Percentiles rank a stretch among this genome's conserved stretches.
Evolutionary conservation across 1,140 invertebrate species (phyloP).

Genomic region (Mylabris phalerata): DNA sequence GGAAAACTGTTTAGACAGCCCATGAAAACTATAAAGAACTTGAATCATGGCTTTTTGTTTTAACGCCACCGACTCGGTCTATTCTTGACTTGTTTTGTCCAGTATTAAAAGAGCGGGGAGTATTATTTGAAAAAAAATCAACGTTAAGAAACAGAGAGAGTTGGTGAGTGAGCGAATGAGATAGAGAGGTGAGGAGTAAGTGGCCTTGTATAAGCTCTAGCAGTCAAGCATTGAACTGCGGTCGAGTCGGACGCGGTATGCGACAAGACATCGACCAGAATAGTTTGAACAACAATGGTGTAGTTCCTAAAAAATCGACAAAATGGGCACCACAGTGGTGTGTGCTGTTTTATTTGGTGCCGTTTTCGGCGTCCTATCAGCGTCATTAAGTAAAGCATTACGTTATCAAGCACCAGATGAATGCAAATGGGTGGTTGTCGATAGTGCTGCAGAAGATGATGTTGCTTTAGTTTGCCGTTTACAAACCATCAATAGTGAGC

Average conservation of each 20-base stretch:
- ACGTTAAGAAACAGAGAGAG: not conserved
- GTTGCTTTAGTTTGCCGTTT: constrained; percentile 74
- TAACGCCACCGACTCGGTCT: constrained; percentile 28
- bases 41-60: constrained; percentile 25
- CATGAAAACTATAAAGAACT: too few relatives aligned
- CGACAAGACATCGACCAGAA: constrained; percentile 22
- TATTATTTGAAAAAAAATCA: constrained; percentile 1
- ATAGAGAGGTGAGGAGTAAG: constrained; percentile 26
- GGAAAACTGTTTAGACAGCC: constrained; percentile 31
- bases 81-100: constrained; percentile 23
- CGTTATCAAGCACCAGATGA: constrained; percentile 78
- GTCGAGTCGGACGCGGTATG: constrained; percentile 33
- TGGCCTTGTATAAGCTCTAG: constrained; percentile 35
- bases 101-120: constrained; percentile 13
- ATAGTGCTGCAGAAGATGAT: constrained; percentile 52
- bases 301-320: constrained; percentile 15
- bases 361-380: constrained; percentile 59
- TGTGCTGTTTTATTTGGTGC: constrained; percentile 54
- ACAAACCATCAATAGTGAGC: constrained; percentile 78
- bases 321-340: constrained; percentile 40
- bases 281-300: constrained; percentile 35
- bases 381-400: constrained; percentile 60
- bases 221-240: constrained; percentile 35
- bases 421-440: constrained; percentile 69
- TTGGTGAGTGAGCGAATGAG: constrained; percentile 6